Evolutionary conservation across 1,140 invertebrate genomes (phyloP).

Genomic region (Dreissena rostriformis): DNA sequence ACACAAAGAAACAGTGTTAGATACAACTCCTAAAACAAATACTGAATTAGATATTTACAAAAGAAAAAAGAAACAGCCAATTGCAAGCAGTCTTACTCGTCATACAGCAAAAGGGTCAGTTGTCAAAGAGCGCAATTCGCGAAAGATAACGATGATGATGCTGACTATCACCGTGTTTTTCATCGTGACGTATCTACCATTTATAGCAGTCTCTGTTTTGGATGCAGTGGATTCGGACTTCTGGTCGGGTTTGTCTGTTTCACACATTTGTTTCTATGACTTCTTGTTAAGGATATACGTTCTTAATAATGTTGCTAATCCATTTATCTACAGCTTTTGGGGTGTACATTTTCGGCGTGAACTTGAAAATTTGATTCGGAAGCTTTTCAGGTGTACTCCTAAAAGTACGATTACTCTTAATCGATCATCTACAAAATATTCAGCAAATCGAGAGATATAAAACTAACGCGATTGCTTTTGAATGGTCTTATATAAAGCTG

Average conservation of each 20-base stretch:
- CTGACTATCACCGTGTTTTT: slow-evolving; percentile 60
- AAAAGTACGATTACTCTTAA: too few species aligned
- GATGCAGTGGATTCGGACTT: slow-evolving; percentile 40
- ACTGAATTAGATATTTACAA: neutral
- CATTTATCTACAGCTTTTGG: slow-evolving; percentile 67
- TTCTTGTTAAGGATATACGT: slow-evolving; percentile 62
- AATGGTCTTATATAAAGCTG: too few species aligned
- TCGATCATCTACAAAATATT: too few species aligned
- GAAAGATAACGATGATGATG: slow-evolving; percentile 61
- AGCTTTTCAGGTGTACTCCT: too few species aligned
- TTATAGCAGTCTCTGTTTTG: slow-evolving; percentile 54
- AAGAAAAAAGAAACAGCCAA: slow-evolving; percentile 22
- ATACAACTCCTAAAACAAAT: too few species aligned
- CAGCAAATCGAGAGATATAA: too few species aligned
- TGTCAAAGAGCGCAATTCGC: slow-evolving; percentile 17
- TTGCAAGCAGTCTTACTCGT: neutral
- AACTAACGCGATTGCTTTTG: too few species aligned
- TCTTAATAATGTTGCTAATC: slow-evolving; percentile 66
- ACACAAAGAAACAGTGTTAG: neutral
- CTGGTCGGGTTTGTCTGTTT: slow-evolving; percentile 26
- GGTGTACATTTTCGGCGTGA: slow-evolving; percentile 14
- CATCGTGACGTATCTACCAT: slow-evolving; percentile 62
- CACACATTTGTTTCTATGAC: slow-evolving; percentile 12
- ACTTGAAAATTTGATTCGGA: neutral
- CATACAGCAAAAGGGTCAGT: neutral